Conservation (phyloP, 2,113 vertebrate species). For the Paramisgurnus dabryanus region DNA sequence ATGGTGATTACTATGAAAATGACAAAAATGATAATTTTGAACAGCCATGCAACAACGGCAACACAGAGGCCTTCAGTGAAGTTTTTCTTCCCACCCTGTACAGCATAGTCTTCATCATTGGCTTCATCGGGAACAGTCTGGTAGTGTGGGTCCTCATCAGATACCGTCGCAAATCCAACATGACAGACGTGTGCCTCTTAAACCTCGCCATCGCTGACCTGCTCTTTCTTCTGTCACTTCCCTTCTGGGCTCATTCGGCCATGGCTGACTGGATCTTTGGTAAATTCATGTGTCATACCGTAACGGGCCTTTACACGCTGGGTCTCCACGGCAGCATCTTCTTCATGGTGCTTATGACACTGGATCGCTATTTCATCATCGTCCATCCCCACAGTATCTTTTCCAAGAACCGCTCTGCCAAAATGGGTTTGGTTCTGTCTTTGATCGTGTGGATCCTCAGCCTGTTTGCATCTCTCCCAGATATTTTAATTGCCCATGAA, state of each 20-base stretch:
- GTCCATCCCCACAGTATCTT: constrained; percentile 68
- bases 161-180: constrained; percentile 69
- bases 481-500: constrained; percentile 68
- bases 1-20: rapidly evolving
- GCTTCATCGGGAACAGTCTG: constrained; percentile 75
- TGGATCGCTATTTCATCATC: constrained; percentile 85
- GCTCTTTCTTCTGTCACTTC: constrained; percentile 80
- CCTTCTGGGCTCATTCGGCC: constrained; percentile 72
- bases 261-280: constrained; percentile 78
- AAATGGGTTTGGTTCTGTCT: constrained; percentile 60
- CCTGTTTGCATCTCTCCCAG: constrained; percentile 68
- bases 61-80: constrained; percentile 53
- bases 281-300: constrained; percentile 73
- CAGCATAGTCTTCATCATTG: constrained; percentile 74
- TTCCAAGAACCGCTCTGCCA: constrained; percentile 66
- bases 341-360: constrained; percentile 84
- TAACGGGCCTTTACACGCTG: constrained; percentile 68
- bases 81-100: constrained; percentile 78
- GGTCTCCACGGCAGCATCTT: constrained; percentile 86
- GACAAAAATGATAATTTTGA: rapidly evolving
- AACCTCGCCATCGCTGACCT: constrained; percentile 86
- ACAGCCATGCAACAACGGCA: background rate
- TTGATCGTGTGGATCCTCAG: constrained; percentile 67
- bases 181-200: constrained; percentile 85
- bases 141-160: constrained; percentile 79